These are phyloP conservation scores for Danaus plexippus DNA, from an alignment of 1,140 invertebrate genomes.

Conservation along the genomic window DNA sequence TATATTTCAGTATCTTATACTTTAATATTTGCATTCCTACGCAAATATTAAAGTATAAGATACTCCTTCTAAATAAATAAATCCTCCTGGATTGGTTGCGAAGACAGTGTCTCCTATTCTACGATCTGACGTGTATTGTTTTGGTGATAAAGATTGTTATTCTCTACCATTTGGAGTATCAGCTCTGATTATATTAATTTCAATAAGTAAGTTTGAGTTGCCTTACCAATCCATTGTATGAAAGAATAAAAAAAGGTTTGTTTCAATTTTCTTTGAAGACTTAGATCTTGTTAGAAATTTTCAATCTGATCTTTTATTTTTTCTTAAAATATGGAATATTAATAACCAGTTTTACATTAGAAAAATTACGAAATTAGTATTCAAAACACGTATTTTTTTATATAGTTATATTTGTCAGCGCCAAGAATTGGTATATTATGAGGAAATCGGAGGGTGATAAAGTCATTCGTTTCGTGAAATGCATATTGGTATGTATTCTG, in stretches of 20 bases:
- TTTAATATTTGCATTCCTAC: slow-evolving; percentile 79
- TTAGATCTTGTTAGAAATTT: slow-evolving; percentile 3
- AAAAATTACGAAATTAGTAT: no score
- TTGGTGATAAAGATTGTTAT: slow-evolving; percentile 79
- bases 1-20: slow-evolving; percentile 81
- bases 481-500: slow-evolving; percentile 81
- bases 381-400: not conserved
- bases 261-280: not conserved
- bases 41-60: no score
- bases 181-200: slow-evolving; percentile 74
- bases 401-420: slow-evolving; percentile 83
- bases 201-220: slow-evolving; percentile 63
- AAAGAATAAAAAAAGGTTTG: not conserved
- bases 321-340: not conserved
- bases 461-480: slow-evolving; percentile 82
- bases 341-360: no score
- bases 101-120: slow-evolving; percentile 79
- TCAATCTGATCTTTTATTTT: not conserved
- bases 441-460: slow-evolving; percentile 87
- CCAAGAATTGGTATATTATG: slow-evolving; percentile 83
- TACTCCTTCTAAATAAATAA: no score
- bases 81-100: slow-evolving; percentile 76
- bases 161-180: slow-evolving; percentile 81
- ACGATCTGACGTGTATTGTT: slow-evolving; percentile 76
- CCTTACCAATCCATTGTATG: not conserved